A percentile compares a stretch with the other conserved stretches of the same genome.
phyloP scores from a whole-genome alignment of 2,888 invertebrate species.

The Chrysolina haemoptera region DNA sequence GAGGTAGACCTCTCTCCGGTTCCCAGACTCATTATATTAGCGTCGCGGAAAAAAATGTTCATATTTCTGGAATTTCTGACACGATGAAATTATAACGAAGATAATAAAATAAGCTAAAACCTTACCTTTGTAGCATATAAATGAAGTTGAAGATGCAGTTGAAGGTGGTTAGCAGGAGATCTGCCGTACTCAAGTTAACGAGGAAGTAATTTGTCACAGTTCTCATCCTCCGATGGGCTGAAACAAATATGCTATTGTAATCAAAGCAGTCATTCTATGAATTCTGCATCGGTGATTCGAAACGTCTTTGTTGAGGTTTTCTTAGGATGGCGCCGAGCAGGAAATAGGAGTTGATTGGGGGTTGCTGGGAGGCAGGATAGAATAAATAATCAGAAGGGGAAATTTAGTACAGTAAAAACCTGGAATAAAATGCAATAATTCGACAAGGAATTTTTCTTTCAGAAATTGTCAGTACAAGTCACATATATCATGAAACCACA shows the following conservation, averaged over 20 bases:
- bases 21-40: no score
- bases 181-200: constrained; percentile 90
- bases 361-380: neutral
- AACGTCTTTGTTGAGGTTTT: neutral
- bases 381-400: neutral
- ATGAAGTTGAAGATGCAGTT: constrained; percentile 94
- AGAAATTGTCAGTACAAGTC: no score
- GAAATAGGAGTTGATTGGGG: neutral
- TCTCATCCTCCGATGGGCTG: constrained; percentile 87
- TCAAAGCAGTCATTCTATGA: constrained; percentile 21
- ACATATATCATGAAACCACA: no score
- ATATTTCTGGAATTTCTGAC: no score
- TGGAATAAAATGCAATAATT: no score
- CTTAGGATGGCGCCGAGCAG: neutral
- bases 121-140: constrained; percentile 87
- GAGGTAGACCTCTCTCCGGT: no score
- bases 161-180: constrained; percentile 88
- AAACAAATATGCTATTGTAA: constrained; percentile 51
- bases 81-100: neutral
- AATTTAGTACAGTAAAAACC: no score
- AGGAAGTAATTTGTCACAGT: constrained; percentile 95
- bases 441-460: no score
- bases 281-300: neutral
- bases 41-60: no score
- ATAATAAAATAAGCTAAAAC: neutral